Evolutionary conservation across 2,888 invertebrate species (phyloP).

Genomic region (Agrochola litura): DNA sequence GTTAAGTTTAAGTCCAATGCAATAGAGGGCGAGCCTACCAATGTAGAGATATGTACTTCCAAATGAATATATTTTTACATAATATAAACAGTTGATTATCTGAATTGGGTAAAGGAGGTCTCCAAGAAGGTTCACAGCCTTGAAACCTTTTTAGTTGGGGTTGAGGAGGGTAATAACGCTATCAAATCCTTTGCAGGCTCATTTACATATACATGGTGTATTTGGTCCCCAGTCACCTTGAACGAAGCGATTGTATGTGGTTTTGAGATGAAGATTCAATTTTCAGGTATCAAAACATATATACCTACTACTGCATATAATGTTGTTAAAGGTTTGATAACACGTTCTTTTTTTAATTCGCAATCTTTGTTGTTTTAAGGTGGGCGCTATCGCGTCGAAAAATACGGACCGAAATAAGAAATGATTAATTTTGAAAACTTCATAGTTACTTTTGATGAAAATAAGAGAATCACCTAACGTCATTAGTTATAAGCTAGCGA

Average conservation of each 20-base stretch:
- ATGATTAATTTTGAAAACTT: no score
- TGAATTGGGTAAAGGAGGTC: slow-evolving; percentile 41
- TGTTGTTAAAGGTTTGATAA: no score
- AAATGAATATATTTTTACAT: slow-evolving; percentile 20
- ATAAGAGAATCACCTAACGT: no score
- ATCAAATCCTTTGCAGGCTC: slow-evolving; percentile 60
- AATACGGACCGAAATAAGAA: no score
- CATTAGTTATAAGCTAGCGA: no score
- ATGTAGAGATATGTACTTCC: neutral
- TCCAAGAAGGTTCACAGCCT: slow-evolving; percentile 56
- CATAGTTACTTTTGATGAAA: no score
- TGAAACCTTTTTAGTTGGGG: slow-evolving; percentile 64
- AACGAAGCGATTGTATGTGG: slow-evolving; percentile 29
- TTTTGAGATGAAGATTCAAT: slow-evolving; percentile 4
- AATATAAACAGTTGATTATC: slow-evolving; percentile 54
- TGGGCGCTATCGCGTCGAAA: no score
- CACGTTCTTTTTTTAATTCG: no score
- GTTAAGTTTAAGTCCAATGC: no score
- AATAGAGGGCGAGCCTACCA: neutral
- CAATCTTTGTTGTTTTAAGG: no score
- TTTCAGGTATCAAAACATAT: neutral
- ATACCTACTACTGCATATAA: no score
- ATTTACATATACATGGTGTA: slow-evolving; percentile 61
- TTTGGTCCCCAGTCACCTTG: slow-evolving; percentile 46
- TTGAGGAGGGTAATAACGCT: slow-evolving; percentile 62